Evolutionary conservation across 1,140 invertebrate species (phyloP).

Genomic region (Capitella teleta): DNA sequence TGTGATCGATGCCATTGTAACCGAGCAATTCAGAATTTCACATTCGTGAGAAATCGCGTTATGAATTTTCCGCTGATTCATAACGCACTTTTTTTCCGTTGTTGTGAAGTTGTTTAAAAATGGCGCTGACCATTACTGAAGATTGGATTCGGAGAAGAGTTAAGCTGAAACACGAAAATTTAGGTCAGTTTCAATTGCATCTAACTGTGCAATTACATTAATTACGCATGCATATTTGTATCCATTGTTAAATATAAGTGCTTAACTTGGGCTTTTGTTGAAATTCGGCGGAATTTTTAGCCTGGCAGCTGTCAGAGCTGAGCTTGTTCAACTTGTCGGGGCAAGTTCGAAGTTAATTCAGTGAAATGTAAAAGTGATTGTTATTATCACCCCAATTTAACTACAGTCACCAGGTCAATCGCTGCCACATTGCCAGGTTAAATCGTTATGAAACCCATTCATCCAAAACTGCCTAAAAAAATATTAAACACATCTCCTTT

Average conservation of each 20-base stretch:
- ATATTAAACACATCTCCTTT: too few relatives aligned
- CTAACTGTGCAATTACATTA: background rate
- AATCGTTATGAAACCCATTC: too few relatives aligned
- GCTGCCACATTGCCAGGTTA: too few relatives aligned
- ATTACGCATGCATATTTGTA: background rate
- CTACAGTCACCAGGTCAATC: too few relatives aligned
- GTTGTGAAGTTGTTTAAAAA: conserved; percentile 8
- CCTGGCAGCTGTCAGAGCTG: background rate
- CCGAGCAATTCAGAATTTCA: too few relatives aligned
- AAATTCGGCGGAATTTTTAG: background rate
- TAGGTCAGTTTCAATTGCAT: background rate
- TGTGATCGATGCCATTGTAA: too few relatives aligned
- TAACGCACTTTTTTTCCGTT: too few relatives aligned
- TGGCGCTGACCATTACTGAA: conserved; percentile 4
- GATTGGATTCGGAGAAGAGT: conserved; percentile 4
- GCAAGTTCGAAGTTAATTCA: background rate
- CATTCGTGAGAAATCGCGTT: too few relatives aligned
- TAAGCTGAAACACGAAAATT: conserved; percentile 4
- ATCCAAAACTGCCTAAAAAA: too few relatives aligned
- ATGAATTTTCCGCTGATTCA: too few relatives aligned
- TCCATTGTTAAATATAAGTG: background rate
- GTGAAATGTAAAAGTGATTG: background rate
- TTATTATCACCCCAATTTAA: too few relatives aligned
- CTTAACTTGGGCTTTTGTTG: background rate
- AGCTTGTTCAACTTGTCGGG: background rate